Conservation (phyloP, 2,888 invertebrate species). For the Torymus texanus region DNA sequence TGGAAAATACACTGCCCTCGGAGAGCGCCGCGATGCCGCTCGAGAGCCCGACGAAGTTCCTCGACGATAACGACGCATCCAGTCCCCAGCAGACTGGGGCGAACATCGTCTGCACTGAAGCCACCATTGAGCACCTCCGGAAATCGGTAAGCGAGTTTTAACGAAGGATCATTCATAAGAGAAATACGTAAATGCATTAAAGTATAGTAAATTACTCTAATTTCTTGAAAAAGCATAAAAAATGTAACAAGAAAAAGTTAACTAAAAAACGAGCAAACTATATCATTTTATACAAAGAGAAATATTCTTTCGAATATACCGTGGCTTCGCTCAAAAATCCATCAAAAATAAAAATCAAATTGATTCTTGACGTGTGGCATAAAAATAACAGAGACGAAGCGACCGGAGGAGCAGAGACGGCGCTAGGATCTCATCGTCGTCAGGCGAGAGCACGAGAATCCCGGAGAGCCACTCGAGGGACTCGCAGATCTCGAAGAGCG, state of each 20-base stretch:
- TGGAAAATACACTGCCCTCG: slow-evolving; percentile 65
- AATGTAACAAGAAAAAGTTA: no score
- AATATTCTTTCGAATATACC: no score
- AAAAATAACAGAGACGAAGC: slow-evolving; percentile 42
- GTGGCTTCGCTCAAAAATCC: no score
- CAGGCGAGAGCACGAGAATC: slow-evolving; percentile 59
- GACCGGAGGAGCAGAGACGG: slow-evolving; percentile 49
- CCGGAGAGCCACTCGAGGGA: slow-evolving; percentile 63
- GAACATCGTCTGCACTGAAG: slow-evolving; percentile 69
- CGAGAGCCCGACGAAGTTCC: slow-evolving; percentile 66
- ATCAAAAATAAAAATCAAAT: no score
- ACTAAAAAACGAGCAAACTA: no score
- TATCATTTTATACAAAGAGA: no score
- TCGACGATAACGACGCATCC: slow-evolving; percentile 68
- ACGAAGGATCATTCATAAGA: no score
- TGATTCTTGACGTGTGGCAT: no score
- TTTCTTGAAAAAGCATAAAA: no score
- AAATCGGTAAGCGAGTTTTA: slow-evolving; percentile 39
- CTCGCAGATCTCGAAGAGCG: slow-evolving; percentile 64
- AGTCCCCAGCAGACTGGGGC: slow-evolving; percentile 60
- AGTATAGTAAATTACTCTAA: no score
- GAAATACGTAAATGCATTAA: no score
- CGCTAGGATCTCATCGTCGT: slow-evolving; percentile 52
- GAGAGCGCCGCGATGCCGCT: slow-evolving; percentile 71
- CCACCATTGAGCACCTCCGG: slow-evolving; percentile 69